These are phyloP conservation scores for Siphonodentalium dalli DNA, from an alignment of 2,888 invertebrate genomes.

Conservation along the genomic window DNA sequence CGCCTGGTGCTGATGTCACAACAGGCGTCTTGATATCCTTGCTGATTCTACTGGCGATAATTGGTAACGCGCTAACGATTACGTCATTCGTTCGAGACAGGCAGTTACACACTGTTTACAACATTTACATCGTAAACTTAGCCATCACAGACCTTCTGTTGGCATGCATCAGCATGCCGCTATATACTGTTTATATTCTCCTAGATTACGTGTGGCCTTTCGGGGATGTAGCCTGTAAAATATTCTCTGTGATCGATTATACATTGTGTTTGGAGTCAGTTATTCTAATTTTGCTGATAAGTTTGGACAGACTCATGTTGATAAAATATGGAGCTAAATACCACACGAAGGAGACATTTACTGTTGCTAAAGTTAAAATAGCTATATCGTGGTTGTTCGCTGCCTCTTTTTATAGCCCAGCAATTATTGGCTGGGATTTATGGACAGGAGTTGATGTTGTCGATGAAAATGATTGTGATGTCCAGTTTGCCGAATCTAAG, in stretches of 20 bases:
- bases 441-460: slow-evolving; percentile 36
- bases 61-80: slow-evolving; percentile 39
- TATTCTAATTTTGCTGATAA: slow-evolving; percentile 39
- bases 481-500: slow-evolving; percentile 36
- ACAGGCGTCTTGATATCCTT: slow-evolving; percentile 24
- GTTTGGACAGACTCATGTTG: slow-evolving; percentile 38
- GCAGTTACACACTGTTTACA: slow-evolving; percentile 34
- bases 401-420: slow-evolving; percentile 38
- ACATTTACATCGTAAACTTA: slow-evolving; percentile 41
- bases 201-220: slow-evolving; percentile 37
- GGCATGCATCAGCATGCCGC: slow-evolving; percentile 37
- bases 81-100: slow-evolving; percentile 35
- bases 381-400: slow-evolving; percentile 36
- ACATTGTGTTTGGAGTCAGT: slow-evolving; percentile 38
- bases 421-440: slow-evolving; percentile 42
- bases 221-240: slow-evolving; percentile 38
- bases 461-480: slow-evolving; percentile 38
- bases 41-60: slow-evolving; percentile 32
- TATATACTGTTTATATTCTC: slow-evolving; percentile 41
- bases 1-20: too few species aligned
- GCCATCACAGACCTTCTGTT: slow-evolving; percentile 40
- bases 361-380: slow-evolving; percentile 26
- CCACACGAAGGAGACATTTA: slow-evolving; percentile 27
- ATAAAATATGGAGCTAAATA: slow-evolving; percentile 35
- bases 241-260: slow-evolving; percentile 37